Base-by-base conservation (phyloP, 2,888 invertebrate genomes). In the Hirtodrosophila duncani region DNA sequence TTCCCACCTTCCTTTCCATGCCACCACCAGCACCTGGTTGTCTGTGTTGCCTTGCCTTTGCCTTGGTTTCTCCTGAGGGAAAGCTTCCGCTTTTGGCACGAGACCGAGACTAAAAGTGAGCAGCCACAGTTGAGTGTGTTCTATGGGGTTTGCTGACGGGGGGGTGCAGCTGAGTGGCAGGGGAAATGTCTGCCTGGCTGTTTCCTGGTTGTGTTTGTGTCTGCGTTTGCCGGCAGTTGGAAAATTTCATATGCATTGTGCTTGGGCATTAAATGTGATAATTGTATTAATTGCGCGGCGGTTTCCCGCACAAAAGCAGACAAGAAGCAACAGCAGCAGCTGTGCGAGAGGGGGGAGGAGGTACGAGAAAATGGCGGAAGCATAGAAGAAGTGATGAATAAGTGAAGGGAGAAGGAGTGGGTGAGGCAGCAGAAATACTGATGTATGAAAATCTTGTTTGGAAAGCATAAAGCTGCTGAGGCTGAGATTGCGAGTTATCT, bases 281-380 rank as follows among this genome's bases (percentile, higher is more conserved):
- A 79, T 71, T 79, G 66, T 63, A 67, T 75, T 75, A 75, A 75
- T 79, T 75, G 75, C 58, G 39, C 27, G 55, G 44, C 41, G 53
- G 48, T 45, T 61, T 45, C 14, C 50, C n/a, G 20, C 59, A 51
- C 51, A 51, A 45, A 58, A 39, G 49, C 41, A 13, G 20, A 27
- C 13, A 5, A 43, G 21, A 33, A 21, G 33, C 14, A 17, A 21
- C 27, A n/a, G n/a, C 10, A 27, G 27, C 3, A 4, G 13, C 13
- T 8, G 29, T n/a, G n/a, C n/a, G n/a, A n/a, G n/a, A n/a, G n/a
- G n/a, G n/a, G n/a, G n/a, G n/a, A n/a, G n/a, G n/a, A n/a, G n/a
- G n/a, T n/a, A n/a, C n/a, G n/a, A n/a, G n/a, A n/a, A n/a, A n/a
- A n/a, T n/a, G n/a, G n/a, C n/a, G n/a, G n/a, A n/a, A n/a, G n/a